Percentiles rank a stretch among this genome's conserved stretches.
phyloP scores from a whole-genome alignment of 2,797 vertebrate genomes.

The Melanogrammus aeglefinus region DNA sequence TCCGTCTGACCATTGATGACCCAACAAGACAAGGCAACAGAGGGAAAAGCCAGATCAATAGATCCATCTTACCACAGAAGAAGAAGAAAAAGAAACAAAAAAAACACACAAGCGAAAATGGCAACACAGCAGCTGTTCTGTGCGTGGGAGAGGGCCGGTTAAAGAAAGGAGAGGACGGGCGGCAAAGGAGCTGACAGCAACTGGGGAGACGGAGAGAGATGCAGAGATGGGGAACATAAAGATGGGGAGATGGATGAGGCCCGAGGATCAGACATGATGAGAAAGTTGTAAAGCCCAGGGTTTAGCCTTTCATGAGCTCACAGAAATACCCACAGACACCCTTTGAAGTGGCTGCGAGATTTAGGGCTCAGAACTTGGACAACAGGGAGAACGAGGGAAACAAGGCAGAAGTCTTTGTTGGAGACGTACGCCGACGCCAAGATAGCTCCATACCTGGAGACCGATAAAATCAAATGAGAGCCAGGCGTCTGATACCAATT shows the following conservation, averaged over 20 bases:
- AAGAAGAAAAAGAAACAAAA: no score
- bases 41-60: no score
- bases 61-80: no score
- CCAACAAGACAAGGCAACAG: no score
- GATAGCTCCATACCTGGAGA: not conserved
- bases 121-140: no score
- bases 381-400: conserved; percentile 23
- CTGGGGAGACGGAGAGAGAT: not conserved
- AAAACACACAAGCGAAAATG: no score
- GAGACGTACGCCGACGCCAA: not conserved
- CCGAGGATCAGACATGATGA: conserved; percentile 44
- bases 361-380: conserved; percentile 54
- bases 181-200: not conserved
- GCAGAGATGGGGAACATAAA: conserved; percentile 13
- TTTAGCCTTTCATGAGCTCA: conserved; percentile 60
- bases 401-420: not conserved
- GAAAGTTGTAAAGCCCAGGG: conserved; percentile 53
- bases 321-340: conserved; percentile 49
- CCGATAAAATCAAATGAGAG: no score
- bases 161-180: not conserved
- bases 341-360: conserved; percentile 65
- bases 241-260: conserved; percentile 15
- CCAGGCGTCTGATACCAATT: no score
- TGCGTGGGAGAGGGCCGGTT: not conserved
- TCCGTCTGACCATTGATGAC: no score